Percentiles rank a stretch among this genome's conserved stretches.
phyloP scores from a whole-genome alignment of 2,888 invertebrate species.

The Nephrotoma appendiculata region DNA sequence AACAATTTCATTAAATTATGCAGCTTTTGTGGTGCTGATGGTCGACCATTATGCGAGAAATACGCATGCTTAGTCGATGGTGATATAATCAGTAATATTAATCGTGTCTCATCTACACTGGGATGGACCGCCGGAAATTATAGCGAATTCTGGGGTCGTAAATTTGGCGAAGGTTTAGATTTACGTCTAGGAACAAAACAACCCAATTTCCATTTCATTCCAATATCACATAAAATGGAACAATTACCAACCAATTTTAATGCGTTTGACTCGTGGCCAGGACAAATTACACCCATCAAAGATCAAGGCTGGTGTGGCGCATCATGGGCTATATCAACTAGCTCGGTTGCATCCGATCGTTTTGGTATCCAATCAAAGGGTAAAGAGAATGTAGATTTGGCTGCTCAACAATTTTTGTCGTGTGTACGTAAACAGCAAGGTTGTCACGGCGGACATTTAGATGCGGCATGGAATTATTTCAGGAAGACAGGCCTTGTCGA shows the following conservation, averaged over 20 bases:
- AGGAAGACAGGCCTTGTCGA: slow-evolving; percentile 65
- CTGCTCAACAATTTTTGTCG: slow-evolving; percentile 74
- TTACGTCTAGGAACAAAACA: slow-evolving; percentile 48
- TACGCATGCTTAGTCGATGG: slow-evolving; percentile 63
- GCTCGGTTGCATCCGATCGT: slow-evolving; percentile 65
- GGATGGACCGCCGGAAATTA: slow-evolving; percentile 77
- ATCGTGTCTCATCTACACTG: slow-evolving; percentile 34
- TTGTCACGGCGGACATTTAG: slow-evolving; percentile 79
- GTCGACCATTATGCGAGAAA: slow-evolving; percentile 41
- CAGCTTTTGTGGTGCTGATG: slow-evolving; percentile 40
- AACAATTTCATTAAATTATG: slow-evolving; percentile 10
- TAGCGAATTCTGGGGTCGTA: slow-evolving; percentile 68
- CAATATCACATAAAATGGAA: slow-evolving; percentile 18
- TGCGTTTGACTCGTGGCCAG: slow-evolving; percentile 57
- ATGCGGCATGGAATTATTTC: slow-evolving; percentile 83
- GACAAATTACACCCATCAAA: slow-evolving; percentile 49
- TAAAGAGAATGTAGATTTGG: slow-evolving; percentile 51
- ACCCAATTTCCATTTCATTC: background rate
- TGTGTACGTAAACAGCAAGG: slow-evolving; percentile 71
- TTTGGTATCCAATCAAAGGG: slow-evolving; percentile 78
- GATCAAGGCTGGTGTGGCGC: slow-evolving; percentile 71
- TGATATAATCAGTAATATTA: slow-evolving; percentile 51
- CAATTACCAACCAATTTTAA: slow-evolving; percentile 60
- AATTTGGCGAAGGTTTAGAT: slow-evolving; percentile 62
- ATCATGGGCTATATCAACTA: slow-evolving; percentile 86